Percentiles rank a stretch among this genome's conserved stretches.
phyloP scores from a whole-genome alignment of 1,140 invertebrate species.

The Diabrotica virgifera region DNA sequence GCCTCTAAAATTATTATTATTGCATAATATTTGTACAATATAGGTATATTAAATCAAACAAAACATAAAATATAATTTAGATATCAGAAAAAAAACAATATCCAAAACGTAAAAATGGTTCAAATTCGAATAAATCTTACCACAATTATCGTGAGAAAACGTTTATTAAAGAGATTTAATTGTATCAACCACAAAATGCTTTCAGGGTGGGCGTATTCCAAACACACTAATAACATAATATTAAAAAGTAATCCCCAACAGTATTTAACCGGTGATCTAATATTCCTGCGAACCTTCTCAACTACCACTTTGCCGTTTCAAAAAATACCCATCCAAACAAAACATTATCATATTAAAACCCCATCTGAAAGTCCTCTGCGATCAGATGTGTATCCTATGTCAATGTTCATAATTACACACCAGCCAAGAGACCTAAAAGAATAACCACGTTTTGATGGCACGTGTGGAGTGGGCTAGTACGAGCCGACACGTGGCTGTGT shows the following conservation, averaged over 20 bases:
- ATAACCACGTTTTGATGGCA: slow-evolving; percentile 24
- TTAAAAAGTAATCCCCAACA: neutral
- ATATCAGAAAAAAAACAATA: too few relatives aligned
- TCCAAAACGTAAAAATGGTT: too few relatives aligned
- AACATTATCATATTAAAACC: slow-evolving; percentile 22
- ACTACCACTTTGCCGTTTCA: slow-evolving; percentile 4
- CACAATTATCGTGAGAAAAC: too few relatives aligned
- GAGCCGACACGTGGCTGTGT: slow-evolving; percentile 18
- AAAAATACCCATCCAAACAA: slow-evolving; percentile 9
- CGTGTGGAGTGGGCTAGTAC: slow-evolving; percentile 13
- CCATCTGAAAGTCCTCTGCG: slow-evolving; percentile 8
- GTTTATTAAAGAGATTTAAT: too few relatives aligned
- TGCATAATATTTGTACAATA: too few relatives aligned
- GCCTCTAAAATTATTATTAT: too few relatives aligned
- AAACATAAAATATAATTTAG: too few relatives aligned
- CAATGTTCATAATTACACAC: slow-evolving; percentile 17
- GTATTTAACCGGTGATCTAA: neutral
- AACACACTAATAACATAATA: too few relatives aligned
- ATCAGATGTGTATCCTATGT: slow-evolving; percentile 13
- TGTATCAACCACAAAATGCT: too few relatives aligned
- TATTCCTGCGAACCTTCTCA: slow-evolving; percentile 3
- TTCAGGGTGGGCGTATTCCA: too few relatives aligned
- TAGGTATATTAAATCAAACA: too few relatives aligned
- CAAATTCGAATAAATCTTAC: too few relatives aligned
- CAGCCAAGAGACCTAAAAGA: slow-evolving; percentile 10